A percentile compares a stretch with the other conserved stretches of the same genome.
phyloP scores from a whole-genome alignment of 2,113 vertebrate species.

The Pygoscelis antarcticus region DNA sequence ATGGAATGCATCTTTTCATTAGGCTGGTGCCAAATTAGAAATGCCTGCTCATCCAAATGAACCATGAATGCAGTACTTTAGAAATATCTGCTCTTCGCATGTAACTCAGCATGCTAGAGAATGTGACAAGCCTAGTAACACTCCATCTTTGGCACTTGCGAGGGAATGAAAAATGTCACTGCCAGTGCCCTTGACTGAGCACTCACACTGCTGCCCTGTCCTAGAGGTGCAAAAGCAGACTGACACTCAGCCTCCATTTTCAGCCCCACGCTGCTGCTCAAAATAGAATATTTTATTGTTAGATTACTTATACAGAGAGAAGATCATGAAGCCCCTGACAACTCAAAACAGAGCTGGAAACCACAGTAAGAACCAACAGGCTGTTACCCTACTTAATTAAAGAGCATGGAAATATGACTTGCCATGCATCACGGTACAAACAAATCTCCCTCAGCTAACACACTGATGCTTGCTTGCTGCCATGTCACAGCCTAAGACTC shows the following conservation, averaged over 20 bases:
- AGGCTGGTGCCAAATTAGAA: constrained; percentile 69
- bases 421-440: not conserved
- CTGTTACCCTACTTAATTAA: not conserved
- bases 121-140: constrained; percentile 59
- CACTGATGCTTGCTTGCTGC: not conserved
- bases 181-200: not conserved
- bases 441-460: not conserved
- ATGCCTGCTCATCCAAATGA: constrained; percentile 71
- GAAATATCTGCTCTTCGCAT: constrained; percentile 62
- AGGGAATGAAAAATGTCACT: not conserved
- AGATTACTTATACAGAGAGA: not conserved
- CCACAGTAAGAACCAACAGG: not conserved
- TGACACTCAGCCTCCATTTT: not conserved
- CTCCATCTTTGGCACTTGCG: not conserved
- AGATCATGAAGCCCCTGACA: not conserved
- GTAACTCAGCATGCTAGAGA: constrained; percentile 62
- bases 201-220: not conserved
- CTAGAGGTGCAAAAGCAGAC: not conserved
- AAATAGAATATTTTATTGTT: not conserved
- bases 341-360: not conserved
- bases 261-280: not conserved
- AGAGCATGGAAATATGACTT: not conserved
- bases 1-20: constrained; percentile 67
- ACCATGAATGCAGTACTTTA: constrained; percentile 63
- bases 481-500: not conserved